Conservation (phyloP, 2,888 invertebrate genomes). For the Cantharis nigra region DNA sequence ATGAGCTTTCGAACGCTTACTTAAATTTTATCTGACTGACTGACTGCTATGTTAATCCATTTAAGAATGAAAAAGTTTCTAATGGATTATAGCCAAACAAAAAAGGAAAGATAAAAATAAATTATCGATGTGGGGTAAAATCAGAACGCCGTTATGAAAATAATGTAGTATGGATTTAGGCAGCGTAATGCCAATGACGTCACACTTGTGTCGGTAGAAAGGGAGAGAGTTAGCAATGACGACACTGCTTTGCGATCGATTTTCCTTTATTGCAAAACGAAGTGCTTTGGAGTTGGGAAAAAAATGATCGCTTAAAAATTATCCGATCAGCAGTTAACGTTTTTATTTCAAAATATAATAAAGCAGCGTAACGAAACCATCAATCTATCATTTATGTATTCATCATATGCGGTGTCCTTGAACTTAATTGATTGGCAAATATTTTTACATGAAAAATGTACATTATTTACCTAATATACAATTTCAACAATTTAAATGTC, state of each 20-base stretch:
- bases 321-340: not conserved
- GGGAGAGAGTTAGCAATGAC: not conserved
- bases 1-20: not conserved
- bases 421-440: constrained; percentile 1
- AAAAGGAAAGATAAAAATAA: not conserved
- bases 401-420: not conserved
- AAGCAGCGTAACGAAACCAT: not conserved
- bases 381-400: not conserved
- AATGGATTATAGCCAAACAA: not conserved
- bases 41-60: not conserved
- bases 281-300: not conserved
- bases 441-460: not conserved
- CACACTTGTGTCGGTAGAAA: not conserved
- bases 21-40: not conserved
- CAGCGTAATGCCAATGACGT: not conserved
- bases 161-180: not conserved
- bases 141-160: not conserved
- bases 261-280: not conserved
- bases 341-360: not conserved
- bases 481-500: not conserved
- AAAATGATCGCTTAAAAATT: not conserved
- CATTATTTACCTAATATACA: not conserved
- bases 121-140: not conserved
- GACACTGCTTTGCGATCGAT: not conserved
- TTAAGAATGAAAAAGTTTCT: not conserved